Conservation (phyloP, 1,140 invertebrate species). For the Lepidurus packardi region DNA sequence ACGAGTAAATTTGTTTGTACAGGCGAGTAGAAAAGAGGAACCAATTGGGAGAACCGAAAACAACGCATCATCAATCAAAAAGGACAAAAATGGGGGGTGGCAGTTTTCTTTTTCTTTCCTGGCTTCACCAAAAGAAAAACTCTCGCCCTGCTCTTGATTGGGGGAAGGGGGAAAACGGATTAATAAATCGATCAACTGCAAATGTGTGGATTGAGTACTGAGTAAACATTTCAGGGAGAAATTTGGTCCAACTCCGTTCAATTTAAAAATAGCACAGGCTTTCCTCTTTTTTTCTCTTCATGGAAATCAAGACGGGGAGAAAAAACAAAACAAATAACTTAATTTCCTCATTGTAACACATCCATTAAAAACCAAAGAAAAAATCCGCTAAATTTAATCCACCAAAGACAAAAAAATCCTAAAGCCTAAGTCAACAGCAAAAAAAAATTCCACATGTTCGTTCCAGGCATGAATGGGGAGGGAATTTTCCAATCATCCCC, state of each 20-base stretch:
- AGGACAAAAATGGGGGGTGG: neutral
- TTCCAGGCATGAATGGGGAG: neutral
- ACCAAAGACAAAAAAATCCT: neutral
- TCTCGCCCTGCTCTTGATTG: too few relatives aligned
- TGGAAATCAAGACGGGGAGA: neutral
- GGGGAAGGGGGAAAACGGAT: too few relatives aligned
- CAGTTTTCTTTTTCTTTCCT: neutral
- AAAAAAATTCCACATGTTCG: neutral
- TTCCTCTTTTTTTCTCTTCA: neutral
- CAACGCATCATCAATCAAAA: neutral
- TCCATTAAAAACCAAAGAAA: neutral
- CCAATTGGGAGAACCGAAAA: conserved; percentile 12
- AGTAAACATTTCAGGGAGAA: conserved; percentile 19
- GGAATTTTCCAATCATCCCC: neutral
- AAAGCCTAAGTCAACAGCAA: conserved; percentile 21
- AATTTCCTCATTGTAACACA: neutral
- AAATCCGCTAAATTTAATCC: neutral
- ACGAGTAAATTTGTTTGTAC: conserved; percentile 16
- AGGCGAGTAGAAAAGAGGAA: conserved; percentile 16
- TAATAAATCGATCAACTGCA: neutral
- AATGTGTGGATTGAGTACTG: neutral
- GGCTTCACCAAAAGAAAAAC: neutral
- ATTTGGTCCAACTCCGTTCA: conserved; percentile 18
- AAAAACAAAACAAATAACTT: conserved; percentile 20
- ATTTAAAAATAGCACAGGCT: conserved; percentile 18